Evolutionary conservation across 2,113 vertebrate species (phyloP).

Genomic region (Peromyscus polionotus): DNA sequence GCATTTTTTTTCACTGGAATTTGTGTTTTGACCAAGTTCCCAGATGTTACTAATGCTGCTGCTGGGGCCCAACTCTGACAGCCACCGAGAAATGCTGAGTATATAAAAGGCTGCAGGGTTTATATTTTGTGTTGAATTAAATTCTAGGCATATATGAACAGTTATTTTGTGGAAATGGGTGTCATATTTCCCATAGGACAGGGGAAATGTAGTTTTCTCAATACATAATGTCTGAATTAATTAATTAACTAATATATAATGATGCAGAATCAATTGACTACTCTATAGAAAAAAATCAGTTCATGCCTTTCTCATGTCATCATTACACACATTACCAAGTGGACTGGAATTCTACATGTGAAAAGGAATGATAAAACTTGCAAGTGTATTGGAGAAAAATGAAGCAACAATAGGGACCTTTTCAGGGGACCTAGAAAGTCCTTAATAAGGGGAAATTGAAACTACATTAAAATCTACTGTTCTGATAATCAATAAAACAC

Average conservation of each 20-base stretch:
- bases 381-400: background rate
- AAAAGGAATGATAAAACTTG: background rate
- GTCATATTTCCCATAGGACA: background rate
- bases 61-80: background rate
- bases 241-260: background rate
- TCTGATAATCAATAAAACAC: background rate
- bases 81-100: background rate
- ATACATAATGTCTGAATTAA: background rate
- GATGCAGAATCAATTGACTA: background rate
- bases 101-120: background rate
- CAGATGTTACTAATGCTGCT: background rate
- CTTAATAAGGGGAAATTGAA: background rate
- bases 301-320: background rate
- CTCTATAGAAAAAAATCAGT: background rate
- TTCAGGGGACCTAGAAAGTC: background rate
- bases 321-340: background rate
- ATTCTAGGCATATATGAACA: background rate
- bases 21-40: background rate
- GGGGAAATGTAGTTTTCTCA: background rate
- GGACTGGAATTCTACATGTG: background rate
- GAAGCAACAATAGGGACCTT: background rate
- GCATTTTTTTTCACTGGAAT: background rate
- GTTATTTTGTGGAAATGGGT: background rate
- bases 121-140: conserved; percentile 11
- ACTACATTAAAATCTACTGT: background rate